Evolutionary conservation across 37 sponge, comb jelly and placozoan genomes (phyloP), one percentile per base, ranked within the genome.

Genomic region (Ephydatia muelleri): DNA sequence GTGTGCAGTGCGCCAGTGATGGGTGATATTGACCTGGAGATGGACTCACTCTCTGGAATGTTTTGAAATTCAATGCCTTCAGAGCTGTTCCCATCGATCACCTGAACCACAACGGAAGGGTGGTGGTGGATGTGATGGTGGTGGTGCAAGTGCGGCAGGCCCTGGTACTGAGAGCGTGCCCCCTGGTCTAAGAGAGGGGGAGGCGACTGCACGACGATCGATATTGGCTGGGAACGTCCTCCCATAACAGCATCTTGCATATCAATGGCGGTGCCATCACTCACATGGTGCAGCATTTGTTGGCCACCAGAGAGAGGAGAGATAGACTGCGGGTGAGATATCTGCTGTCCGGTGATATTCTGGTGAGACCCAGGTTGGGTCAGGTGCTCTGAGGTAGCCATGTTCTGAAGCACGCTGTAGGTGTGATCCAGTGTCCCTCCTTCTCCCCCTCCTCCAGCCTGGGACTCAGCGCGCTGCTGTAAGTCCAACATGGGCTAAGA

Each of bases 21-120:
- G 36, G 82, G 82, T 1, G 82, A 81, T 40, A 81, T 70, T 0
- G 82, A 81, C 11, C 70, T 22, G 9, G 82, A 81, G n/a, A 81
- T 81, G 22, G 82, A 81, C 70, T 81, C 82, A 68, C 40, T 69
- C 40, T 81, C 82, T 3, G 82, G 82, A 43, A 81, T 81, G 21
- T 81, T 13, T 68, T 81, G 82, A 70, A 81, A 81, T 16, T 81
- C 40, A 2, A 81, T 23, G 0, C 70, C 47, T 39, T 29, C 34
- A 4, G 57, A 16, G 57, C 57, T 57, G 16, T 57, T 57, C 16
- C 57, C 57, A 57, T 14, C 57, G 19, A 57, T 57, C 57, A 57
- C 57, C 57, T 57, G 57, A 14, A 57, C 57, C 57, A 57, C 6
- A 21, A 57, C 57, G 0, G 57, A 5, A 57, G 57, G 57, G 19